A percentile compares a stretch with the other conserved stretches of the same genome.
phyloP scores from a whole-genome alignment of 2,888 invertebrate species.

The Tetheella fluctuosa region DNA sequence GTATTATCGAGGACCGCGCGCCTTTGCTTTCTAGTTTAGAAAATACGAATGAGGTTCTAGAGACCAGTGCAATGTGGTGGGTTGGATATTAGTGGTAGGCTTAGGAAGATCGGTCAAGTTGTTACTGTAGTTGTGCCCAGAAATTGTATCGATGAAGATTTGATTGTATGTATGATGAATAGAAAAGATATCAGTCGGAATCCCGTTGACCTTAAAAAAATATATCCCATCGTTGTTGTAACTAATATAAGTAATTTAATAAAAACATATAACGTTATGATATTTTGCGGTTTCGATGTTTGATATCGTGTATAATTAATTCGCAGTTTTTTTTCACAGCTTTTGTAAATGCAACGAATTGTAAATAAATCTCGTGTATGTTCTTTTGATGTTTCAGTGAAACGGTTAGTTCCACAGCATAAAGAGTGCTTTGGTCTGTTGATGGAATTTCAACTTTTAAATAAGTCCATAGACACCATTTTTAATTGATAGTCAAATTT shows the following conservation, averaged over 20 bases:
- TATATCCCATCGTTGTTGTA: conserved; percentile 48
- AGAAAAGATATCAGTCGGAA: neutral
- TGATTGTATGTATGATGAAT: no score
- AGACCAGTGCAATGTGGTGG: conserved; percentile 12
- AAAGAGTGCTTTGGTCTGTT: conserved; percentile 7
- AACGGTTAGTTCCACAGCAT: conserved; percentile 32
- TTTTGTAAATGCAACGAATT: conserved; percentile 72
- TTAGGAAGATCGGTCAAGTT: conserved; percentile 8
- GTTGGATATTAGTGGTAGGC: conserved; percentile 13
- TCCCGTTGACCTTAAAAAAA: neutral
- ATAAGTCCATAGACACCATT: neutral
- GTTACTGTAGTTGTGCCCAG: neutral
- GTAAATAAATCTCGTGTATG: conserved; percentile 34
- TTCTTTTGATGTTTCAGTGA: conserved; percentile 51
- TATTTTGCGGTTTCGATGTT: conserved; percentile 9
- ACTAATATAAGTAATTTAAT: conserved; percentile 22
- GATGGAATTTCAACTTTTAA: neutral
- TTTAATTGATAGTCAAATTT: neutral
- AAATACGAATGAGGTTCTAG: conserved; percentile 9
- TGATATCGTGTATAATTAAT: conserved; percentile 14
- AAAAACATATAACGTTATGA: conserved; percentile 4
- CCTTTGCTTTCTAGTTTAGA: conserved; percentile 32
- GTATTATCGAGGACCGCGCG: conserved; percentile 63
- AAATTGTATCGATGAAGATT: neutral
- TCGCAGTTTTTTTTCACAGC: conserved; percentile 50